phyloP scores from a whole-genome alignment of 2,888 invertebrate genomes.

The Pseudanteris insignis region DNA sequence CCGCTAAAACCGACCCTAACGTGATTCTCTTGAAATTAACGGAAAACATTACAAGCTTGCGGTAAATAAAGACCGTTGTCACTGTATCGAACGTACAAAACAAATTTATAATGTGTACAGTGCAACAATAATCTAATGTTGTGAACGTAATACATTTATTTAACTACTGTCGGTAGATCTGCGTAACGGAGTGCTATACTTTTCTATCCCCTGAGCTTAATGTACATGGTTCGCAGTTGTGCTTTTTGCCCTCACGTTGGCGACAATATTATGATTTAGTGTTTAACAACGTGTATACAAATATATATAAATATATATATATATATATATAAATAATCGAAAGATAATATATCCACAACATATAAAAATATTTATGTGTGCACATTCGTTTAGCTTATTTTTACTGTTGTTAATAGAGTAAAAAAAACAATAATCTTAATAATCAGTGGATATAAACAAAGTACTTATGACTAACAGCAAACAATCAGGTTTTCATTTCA shows the following conservation, averaged over 20 bases:
- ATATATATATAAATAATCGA: constrained; percentile 8
- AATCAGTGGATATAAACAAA: no score
- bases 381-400: not conserved
- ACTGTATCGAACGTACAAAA: no score
- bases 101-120: no score
- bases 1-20: constrained; percentile 14
- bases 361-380: no score
- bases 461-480: constrained; percentile 19
- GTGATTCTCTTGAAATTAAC: constrained; percentile 28
- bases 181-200: constrained; percentile 37
- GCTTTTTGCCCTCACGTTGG: constrained; percentile 30
- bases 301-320: constrained; percentile 16
- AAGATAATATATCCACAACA: no score
- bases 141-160: constrained; percentile 21
- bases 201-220: constrained; percentile 49
- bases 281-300: constrained; percentile 16
- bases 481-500: constrained; percentile 21
- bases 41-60: no score
- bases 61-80: no score
- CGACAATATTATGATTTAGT: constrained; percentile 41
- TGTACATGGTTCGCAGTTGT: constrained; percentile 49
- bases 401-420: not conserved
- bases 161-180: constrained; percentile 30
- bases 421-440: no score
- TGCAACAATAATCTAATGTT: constrained; percentile 24